Percentiles rank a stretch among this genome's conserved stretches.
Conservation (phyloP, 2,888 invertebrate species). For the Gymnoscelis rufifasciata region DNA sequence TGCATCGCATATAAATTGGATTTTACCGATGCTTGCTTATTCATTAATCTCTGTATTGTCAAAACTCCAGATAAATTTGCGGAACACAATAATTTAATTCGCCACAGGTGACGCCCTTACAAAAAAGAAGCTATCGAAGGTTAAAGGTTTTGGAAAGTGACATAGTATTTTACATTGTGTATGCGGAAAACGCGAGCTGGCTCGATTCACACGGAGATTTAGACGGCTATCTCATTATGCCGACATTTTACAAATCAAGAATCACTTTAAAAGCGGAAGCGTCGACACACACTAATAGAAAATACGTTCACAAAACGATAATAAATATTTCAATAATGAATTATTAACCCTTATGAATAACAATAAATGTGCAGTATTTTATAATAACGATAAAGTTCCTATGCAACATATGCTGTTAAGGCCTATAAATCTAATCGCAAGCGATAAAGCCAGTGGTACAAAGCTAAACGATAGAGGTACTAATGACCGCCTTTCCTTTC, state of each 20-base stretch:
- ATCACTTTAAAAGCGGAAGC: constrained; percentile 16
- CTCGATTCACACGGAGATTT: constrained; percentile 44
- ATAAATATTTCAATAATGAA: constrained; percentile 20
- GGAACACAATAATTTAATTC: neutral
- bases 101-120: too few species aligned
- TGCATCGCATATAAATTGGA: constrained; percentile 68
- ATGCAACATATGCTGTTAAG: constrained; percentile 16
- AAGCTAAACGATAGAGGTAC: constrained; percentile 18
- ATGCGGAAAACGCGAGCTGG: constrained; percentile 33
- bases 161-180: constrained; percentile 21
- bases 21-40: constrained; percentile 57
- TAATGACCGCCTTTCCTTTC: constrained; percentile 17
- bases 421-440: constrained; percentile 21
- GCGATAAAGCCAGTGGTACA: constrained; percentile 16
- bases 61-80: constrained; percentile 20
- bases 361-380: constrained; percentile 18
- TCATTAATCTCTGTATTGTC: constrained; percentile 42
- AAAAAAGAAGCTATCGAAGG: too few species aligned
- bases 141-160: neutral
- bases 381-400: constrained; percentile 19
- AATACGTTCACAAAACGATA: constrained; percentile 17
- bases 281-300: constrained; percentile 14
- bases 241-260: constrained; percentile 21
- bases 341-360: constrained; percentile 19
- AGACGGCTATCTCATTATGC: constrained; percentile 17